Base-by-base conservation (phyloP, 2,113 vertebrate species). In the Fregetta grallaria region DNA sequence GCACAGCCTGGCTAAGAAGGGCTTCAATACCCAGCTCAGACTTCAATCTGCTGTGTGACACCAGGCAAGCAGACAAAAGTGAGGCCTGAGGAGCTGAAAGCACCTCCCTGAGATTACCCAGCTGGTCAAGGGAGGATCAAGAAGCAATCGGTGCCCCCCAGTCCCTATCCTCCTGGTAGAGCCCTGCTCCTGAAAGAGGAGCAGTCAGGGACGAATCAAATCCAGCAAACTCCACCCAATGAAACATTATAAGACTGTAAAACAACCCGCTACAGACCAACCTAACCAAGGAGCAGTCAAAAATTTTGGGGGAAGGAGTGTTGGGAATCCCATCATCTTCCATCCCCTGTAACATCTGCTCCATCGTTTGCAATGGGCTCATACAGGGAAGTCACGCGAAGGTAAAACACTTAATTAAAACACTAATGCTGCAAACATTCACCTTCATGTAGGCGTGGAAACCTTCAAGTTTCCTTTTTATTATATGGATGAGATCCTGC, bases 381-480 rank as follows among this genome's bases (percentile, higher is more conserved):
- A 29, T 32, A 77, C 9, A 61, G 56, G 62, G 65, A 83, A 94
- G 68, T 86, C 90, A 84, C 5, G 1, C 1, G 0, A 86, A 96
- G 78, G 86, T 70, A 94, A 90, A 95, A 70, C 36, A 34, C 55
- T 84, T 75, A 90, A 87, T 89, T 87, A 91, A 89, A 90, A 92
- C 70, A 94, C 42, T 86, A 94, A 96, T 89, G 53, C 70, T 94
- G 79, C 53, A 87, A 94, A 74, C 65, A 86, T 94, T 97, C 71
- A 90, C 21, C 81, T 92, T 88, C 81, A 62, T 11, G 86, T 90
- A 94, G 97, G 94, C 0, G 38, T 94, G 96, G 62, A 96, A 96
- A 94, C 58, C 72, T 91, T 92, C 79, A 75, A 83, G 81, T 86
- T 98, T 98, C 95, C 97, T 97, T 98, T 98, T 98, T 86, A 89